Evolutionary conservation across 2,113 vertebrate genomes (phyloP), one percentile per base, ranked within the genome.

Genomic region (Mastomys natalensis): DNA sequence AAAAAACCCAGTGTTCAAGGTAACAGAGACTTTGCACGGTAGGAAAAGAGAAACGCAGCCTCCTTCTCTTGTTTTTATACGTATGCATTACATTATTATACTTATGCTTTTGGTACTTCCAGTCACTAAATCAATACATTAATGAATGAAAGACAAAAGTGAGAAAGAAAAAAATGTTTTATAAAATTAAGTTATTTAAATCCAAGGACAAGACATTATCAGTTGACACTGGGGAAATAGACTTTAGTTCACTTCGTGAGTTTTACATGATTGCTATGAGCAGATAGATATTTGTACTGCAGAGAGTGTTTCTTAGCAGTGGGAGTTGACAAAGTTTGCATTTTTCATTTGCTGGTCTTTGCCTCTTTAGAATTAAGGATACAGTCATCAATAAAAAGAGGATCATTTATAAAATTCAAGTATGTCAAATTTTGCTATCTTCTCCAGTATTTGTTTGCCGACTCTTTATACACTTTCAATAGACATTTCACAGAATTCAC

Each of bases 151-250:
- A 89, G 64, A 15, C 40, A 60, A 84, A 97, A 64, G 22, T 77
- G 40, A 53, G 4, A 40, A 29, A 91, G 53, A 60, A 73, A 53
- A 89, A 89, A 60, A 31, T 5, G 84, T 34, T 40, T 53, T 90
- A 87, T 40, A 93, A 80, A 87, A 89, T 37, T 89, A 96, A 80
- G 17, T 81, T 21, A 90, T 87, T 95, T 93, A 19, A 82, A 10
- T 73, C 24, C 72, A 92, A 91, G 88, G 34, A 86, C 15, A 86
- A 15, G 45, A 45, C 22, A 64, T 62, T 34, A 51, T 82, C 40
- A 72, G 29, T 45, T 74, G 72, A 64, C 5, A 76, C 8, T 55
- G 51, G 92, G 43, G 34, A 76, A 96, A 64, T 29, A 68, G 5
- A 51, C 66, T 76, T 73, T 48, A 24, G 15, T 45, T 97, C 64